Conservation (phyloP, 2,888 invertebrate species). For the Chydorus sphaericus region DNA sequence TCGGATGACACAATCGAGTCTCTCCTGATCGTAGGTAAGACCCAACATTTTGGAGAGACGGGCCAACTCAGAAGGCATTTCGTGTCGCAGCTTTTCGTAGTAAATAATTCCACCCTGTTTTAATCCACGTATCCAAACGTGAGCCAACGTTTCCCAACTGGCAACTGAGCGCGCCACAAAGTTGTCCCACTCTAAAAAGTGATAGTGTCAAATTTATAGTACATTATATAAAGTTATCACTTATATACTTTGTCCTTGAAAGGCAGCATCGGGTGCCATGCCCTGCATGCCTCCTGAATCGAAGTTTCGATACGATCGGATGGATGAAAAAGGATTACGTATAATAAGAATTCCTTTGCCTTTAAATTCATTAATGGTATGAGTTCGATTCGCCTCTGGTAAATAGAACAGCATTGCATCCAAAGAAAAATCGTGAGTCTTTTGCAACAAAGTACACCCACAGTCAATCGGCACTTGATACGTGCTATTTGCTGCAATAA, state of each 20-base stretch:
- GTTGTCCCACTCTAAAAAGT: constrained; percentile 18
- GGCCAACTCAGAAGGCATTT: constrained; percentile 15
- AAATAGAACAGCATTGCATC: constrained; percentile 10
- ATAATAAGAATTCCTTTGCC: constrained; percentile 18
- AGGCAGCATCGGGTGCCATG: constrained; percentile 18
- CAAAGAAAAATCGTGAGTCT: constrained; percentile 23
- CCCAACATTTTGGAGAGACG: constrained; percentile 16
- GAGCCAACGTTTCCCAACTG: constrained; percentile 19
- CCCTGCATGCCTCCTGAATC: constrained; percentile 19
- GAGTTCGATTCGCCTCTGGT: constrained; percentile 12
- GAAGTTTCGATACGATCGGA: constrained; percentile 20
- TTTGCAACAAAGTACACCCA: constrained; percentile 27
- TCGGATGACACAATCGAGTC: constrained; percentile 16
- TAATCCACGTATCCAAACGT: constrained; percentile 17
- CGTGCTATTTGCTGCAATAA: not conserved
- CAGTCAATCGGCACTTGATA: constrained; percentile 23
- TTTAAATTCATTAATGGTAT: constrained; percentile 15
- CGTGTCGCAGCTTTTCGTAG: constrained; percentile 17
- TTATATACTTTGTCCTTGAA: constrained; percentile 19
- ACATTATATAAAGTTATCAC: not conserved
- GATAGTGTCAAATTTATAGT: not conserved
- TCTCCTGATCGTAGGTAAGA: constrained; percentile 7
- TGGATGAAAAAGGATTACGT: constrained; percentile 20
- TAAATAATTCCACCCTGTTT: constrained; percentile 15
- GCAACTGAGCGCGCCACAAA: constrained; percentile 18